phyloP scores from a whole-genome alignment of 2,888 invertebrate genomes.

The Drosophila putrida region DNA sequence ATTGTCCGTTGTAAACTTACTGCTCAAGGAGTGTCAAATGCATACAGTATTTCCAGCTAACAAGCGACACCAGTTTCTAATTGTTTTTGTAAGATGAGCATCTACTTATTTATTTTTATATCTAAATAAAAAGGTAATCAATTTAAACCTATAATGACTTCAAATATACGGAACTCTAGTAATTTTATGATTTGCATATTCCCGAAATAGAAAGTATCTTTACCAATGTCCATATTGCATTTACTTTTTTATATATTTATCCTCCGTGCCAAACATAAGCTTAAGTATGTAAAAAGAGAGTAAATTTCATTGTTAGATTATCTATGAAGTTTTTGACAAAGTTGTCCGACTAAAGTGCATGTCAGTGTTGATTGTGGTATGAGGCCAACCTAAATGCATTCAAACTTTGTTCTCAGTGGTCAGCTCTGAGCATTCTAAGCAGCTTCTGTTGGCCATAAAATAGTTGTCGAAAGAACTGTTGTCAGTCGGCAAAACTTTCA shows the following conservation, averaged over 20 bases:
- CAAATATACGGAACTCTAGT: too few relatives aligned
- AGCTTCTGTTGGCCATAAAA: conserved; percentile 12
- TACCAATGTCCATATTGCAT: too few relatives aligned
- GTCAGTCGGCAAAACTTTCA: conserved; percentile 5
- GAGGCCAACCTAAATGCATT: conserved; percentile 14
- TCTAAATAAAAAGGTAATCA: too few relatives aligned
- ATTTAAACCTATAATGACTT: too few relatives aligned
- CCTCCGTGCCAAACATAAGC: not conserved
- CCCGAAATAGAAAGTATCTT: too few relatives aligned
- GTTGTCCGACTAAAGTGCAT: conserved; percentile 55
- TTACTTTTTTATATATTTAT: not conserved
- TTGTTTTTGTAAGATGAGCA: not conserved
- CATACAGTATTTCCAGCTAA: not conserved
- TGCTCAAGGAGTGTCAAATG: not conserved
- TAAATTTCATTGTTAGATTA: conserved; percentile 16
- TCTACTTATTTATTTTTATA: too few relatives aligned
- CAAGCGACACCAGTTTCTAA: not conserved
- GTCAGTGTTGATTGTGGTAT: conserved; percentile 58
- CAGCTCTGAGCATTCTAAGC: conserved; percentile 5
- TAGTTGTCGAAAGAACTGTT: conserved; percentile 16
- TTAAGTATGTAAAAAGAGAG: not conserved
- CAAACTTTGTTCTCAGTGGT: conserved; percentile 16
- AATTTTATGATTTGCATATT: too few relatives aligned
- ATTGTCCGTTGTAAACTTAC: conserved; percentile 33
- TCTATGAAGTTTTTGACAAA: conserved; percentile 48